These are phyloP conservation scores for Picus viridis DNA, from an alignment of 2,797 vertebrate genomes.

Conservation along the genomic window DNA sequence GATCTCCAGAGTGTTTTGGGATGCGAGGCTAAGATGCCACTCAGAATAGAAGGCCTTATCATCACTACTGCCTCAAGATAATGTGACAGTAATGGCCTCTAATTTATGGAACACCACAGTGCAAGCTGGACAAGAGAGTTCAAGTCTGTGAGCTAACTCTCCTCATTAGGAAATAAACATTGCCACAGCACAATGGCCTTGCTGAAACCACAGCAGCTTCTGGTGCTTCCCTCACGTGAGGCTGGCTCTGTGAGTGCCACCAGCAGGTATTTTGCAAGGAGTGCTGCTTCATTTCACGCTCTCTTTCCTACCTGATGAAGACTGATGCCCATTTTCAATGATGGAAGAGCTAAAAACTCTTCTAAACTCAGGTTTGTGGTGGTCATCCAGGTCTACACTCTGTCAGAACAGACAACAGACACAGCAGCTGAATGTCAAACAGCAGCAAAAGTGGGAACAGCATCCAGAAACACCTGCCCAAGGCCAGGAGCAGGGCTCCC, in stretches of 20 bases:
- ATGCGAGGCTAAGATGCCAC: neutral
- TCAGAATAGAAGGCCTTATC: neutral
- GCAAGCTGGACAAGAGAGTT: neutral
- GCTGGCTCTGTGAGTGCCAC: neutral
- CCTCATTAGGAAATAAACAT: neutral
- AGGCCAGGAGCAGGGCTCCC: neutral
- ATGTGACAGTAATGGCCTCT: neutral
- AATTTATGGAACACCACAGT: neutral
- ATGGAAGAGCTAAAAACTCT: constrained; percentile 59
- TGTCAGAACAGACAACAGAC: constrained; percentile 49
- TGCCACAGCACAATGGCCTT: neutral
- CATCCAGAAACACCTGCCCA: neutral
- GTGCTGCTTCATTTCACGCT: neutral
- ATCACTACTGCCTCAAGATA: neutral
- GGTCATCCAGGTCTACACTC: constrained; percentile 77
- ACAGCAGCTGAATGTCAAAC: neutral
- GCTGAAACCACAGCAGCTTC: neutral
- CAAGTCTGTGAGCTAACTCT: neutral
- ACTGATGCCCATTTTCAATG: constrained; percentile 80
- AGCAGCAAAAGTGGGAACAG: neutral
- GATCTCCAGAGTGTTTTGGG: neutral
- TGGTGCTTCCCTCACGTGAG: neutral
- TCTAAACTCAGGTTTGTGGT: constrained; percentile 58
- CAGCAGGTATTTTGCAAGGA: neutral
- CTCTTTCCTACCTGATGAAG: constrained; percentile 75